These are phyloP conservation scores for Pyrocephalus nanus DNA, from an alignment of 2,797 vertebrate genomes.

Conservation along the genomic window DNA sequence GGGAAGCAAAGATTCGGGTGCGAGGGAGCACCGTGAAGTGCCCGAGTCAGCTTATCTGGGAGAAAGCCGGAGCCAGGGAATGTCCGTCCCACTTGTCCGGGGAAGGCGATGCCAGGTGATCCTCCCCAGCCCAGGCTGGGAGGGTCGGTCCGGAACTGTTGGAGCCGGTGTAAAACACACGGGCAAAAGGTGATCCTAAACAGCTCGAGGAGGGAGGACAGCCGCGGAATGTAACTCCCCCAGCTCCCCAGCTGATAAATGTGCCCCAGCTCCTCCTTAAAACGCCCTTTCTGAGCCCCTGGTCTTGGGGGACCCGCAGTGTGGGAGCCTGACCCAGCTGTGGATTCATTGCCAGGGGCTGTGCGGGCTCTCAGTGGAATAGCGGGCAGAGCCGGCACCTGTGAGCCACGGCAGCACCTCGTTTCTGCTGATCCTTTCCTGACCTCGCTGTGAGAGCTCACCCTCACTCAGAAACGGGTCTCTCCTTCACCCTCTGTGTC, in stretches of 20 bases:
- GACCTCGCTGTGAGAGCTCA: background rate
- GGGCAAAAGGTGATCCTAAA: background rate
- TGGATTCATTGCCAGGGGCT: background rate
- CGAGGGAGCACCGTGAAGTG: background rate
- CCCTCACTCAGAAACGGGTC: background rate
- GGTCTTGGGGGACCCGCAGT: background rate
- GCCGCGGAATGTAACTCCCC: rapidly evolving
- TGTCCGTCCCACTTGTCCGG: rapidly evolving
- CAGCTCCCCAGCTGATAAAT: background rate
- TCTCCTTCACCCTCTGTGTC: background rate
- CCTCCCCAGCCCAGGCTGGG: background rate
- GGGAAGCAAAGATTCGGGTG: too few relatives aligned
- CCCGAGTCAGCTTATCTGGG: background rate
- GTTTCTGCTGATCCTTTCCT: background rate
- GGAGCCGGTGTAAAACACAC: background rate
- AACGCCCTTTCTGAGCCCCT: background rate
- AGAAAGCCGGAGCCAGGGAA: rapidly evolving
- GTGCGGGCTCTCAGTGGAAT: background rate
- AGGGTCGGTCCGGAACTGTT: rapidly evolving
- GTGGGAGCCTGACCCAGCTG: rapidly evolving
- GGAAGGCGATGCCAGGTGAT: background rate
- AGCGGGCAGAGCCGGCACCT: rapidly evolving
- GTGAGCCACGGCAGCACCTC: background rate
- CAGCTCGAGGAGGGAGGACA: background rate
- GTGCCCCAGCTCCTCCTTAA: background rate